Conservation (phyloP, 2,888 invertebrate species). For the Ormyrus thymus region DNA sequence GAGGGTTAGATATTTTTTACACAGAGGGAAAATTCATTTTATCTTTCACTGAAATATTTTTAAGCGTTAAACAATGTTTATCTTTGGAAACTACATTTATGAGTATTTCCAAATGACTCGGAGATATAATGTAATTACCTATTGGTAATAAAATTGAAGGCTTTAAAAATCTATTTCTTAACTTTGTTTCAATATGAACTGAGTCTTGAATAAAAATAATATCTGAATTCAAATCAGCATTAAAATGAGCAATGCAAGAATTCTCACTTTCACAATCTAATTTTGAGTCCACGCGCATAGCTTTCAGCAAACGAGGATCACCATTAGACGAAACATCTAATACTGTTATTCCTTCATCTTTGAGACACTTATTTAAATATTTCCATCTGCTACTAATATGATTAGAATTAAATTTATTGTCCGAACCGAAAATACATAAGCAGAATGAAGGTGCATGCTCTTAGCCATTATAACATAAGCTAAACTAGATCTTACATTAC, state of each 20-base stretch:
- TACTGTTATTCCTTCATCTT: slow-evolving; percentile 9
- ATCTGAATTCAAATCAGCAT: too few species aligned
- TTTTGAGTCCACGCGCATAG: slow-evolving; percentile 1
- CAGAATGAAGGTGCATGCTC: slow-evolving; percentile 59
- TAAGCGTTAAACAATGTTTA: not conserved
- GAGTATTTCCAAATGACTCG: not conserved
- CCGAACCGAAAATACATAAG: slow-evolving; percentile 59
- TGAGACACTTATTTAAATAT: not conserved
- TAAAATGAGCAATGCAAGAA: too few species aligned
- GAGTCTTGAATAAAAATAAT: slow-evolving; percentile 7
- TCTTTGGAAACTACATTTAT: not conserved
- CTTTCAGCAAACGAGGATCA: slow-evolving; percentile 2
- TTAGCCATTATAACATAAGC: slow-evolving; percentile 58
- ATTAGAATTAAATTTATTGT: slow-evolving; percentile 56
- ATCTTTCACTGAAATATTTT: not conserved
- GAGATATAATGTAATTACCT: not conserved
- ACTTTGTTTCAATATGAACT: not conserved
- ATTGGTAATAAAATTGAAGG: too few species aligned
- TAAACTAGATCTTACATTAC: not conserved
- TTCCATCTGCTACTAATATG: not conserved
- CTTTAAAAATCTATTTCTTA: slow-evolving; percentile 6
- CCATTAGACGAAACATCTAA: slow-evolving; percentile 1
- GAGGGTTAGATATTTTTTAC: too few species aligned
- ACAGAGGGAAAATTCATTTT: too few species aligned
- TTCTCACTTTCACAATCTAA: too few species aligned